Evolutionary conservation across 2,113 vertebrate genomes (phyloP).

Genomic region (Meles meles): DNA sequence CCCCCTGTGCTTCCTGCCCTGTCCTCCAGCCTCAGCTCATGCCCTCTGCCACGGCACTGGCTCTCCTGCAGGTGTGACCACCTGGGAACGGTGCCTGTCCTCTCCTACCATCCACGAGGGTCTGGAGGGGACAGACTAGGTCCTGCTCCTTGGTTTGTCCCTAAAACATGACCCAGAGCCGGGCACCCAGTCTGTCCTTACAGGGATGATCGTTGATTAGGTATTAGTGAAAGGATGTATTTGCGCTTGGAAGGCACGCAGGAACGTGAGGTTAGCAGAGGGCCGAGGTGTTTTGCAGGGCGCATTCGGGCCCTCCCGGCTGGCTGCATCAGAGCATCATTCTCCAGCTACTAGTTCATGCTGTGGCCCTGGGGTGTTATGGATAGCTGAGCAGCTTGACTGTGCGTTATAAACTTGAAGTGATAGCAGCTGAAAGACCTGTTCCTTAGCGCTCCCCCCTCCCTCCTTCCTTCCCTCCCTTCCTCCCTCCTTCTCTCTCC

Average conservation of each 20-base stretch:
- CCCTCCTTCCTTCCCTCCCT: no score
- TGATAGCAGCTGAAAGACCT: background rate
- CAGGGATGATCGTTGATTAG: background rate
- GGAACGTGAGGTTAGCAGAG: background rate
- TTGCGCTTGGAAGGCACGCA: rapidly evolving
- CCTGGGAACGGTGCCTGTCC: background rate
- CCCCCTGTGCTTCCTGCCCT: no score
- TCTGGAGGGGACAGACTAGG: background rate
- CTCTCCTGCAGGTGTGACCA: background rate
- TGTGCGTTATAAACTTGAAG: background rate
- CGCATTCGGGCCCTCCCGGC: background rate
- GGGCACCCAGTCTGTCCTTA: background rate
- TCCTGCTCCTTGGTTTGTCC: background rate
- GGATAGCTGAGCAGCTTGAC: background rate
- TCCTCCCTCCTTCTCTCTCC: background rate
- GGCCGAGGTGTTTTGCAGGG: background rate
- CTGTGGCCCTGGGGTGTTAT: background rate
- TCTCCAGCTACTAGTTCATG: background rate
- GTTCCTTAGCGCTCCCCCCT: background rate
- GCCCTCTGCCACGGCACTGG: no score
- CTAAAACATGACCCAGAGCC: background rate
- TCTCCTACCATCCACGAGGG: background rate
- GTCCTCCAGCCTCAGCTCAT: background rate
- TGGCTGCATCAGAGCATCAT: no score
- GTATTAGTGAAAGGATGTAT: background rate